These are phyloP conservation scores for Didymodactylos carnosus DNA, from an alignment of 2,888 invertebrate species.

Conservation along the genomic window DNA sequence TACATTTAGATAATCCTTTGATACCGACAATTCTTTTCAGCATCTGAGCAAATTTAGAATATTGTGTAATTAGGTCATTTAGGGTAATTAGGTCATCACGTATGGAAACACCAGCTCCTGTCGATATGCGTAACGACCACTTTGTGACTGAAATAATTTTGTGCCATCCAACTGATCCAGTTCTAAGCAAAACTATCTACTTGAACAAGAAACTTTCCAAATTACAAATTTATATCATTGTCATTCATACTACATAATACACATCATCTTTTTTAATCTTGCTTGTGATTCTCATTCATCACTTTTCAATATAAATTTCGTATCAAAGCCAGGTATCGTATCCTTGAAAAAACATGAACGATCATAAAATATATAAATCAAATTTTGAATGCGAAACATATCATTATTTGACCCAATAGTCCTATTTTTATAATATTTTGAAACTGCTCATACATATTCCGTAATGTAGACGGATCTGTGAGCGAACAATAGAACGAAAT, in stretches of 20 bases:
- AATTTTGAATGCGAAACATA: background rate
- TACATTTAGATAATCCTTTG: slow-evolving; percentile 80
- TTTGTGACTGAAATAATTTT: slow-evolving; percentile 78
- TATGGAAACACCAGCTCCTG: slow-evolving; percentile 75
- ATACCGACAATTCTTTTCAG: slow-evolving; percentile 99
- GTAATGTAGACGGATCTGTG: slow-evolving; percentile 61
- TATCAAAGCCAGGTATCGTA: slow-evolving; percentile 91
- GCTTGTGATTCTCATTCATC: slow-evolving; percentile 97
- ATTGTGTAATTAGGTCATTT: slow-evolving; percentile 88
- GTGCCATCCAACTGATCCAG: slow-evolving; percentile 85
- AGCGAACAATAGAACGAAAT: too few relatives aligned
- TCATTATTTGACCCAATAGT: slow-evolving; percentile 94
- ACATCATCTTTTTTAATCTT: slow-evolving; percentile 85
- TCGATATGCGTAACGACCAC: slow-evolving; percentile 62
- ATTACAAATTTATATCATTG: slow-evolving; percentile 46
- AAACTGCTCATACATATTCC: slow-evolving; percentile 99
- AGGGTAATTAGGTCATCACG: too few relatives aligned
- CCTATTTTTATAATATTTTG: slow-evolving; percentile 99
- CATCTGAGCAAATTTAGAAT: slow-evolving; percentile 95
- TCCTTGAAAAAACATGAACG: slow-evolving; percentile 35
- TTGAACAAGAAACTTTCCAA: background rate
- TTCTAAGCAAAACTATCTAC: slow-evolving; percentile 39
- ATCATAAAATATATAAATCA: background rate
- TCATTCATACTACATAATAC: slow-evolving; percentile 99
- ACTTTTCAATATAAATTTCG: slow-evolving; percentile 88